Conservation (phyloP, 2,113 vertebrate species). For the Nesogale talazaci region DNA sequence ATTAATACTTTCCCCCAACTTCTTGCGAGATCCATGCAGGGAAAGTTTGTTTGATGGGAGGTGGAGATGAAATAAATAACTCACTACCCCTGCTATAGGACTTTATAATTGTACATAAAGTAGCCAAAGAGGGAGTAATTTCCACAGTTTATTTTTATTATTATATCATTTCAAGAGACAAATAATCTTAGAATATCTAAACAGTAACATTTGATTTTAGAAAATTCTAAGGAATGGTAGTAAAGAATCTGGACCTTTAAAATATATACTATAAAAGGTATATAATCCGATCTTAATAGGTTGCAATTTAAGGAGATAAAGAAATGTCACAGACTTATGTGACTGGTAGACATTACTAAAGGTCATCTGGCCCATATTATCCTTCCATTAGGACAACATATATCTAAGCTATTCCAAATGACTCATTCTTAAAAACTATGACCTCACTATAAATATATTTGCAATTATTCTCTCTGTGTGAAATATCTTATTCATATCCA, state of each 20-base stretch:
- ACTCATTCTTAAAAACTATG: constrained; percentile 9
- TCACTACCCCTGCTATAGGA: neutral
- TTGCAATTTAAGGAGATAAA: constrained; percentile 32
- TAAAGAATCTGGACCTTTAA: neutral
- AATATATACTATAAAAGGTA: neutral
- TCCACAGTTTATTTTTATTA: neutral
- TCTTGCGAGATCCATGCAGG: too few species aligned
- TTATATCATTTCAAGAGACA: neutral
- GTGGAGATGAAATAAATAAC: too few species aligned
- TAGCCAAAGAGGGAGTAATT: accelerated
- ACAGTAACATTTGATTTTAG: neutral
- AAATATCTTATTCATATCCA: neutral
- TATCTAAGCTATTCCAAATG: constrained; percentile 13
- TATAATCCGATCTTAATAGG: neutral
- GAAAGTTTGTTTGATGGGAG: too few species aligned
- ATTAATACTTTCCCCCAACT: too few species aligned
- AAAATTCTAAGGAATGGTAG: neutral
- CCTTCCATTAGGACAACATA: constrained; percentile 46
- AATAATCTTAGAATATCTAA: neutral
- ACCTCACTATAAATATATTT: constrained; percentile 15
- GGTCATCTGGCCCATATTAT: neutral
- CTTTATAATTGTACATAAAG: neutral
- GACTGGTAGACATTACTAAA: neutral
- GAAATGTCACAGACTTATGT: constrained; percentile 45
- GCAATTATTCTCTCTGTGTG: neutral